These are phyloP conservation scores for Patella depressa DNA, from an alignment of 2,888 invertebrate genomes.

Conservation along the genomic window DNA sequence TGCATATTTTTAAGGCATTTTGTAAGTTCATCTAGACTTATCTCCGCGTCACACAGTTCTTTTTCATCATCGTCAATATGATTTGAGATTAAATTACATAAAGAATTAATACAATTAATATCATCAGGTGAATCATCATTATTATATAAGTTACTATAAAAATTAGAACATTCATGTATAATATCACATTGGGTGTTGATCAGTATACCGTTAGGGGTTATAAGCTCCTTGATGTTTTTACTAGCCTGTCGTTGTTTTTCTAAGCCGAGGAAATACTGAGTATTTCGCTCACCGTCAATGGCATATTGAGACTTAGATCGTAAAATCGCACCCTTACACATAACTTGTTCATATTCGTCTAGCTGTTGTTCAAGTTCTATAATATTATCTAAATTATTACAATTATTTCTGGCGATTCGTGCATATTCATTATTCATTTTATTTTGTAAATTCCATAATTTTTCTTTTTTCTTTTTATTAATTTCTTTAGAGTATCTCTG, in stretches of 20 bases:
- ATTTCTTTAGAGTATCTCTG: constrained; percentile 13
- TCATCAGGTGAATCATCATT: constrained; percentile 2
- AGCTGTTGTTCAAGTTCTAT: neutral
- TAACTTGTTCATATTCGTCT: neutral
- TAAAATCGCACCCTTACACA: neutral
- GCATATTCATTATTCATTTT: constrained; percentile 16
- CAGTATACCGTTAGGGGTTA: neutral
- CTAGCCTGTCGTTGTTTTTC: neutral
- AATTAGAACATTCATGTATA: neutral
- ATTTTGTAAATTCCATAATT: constrained; percentile 21
- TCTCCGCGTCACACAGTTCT: constrained; percentile 2
- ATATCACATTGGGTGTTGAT: neutral
- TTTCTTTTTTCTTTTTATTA: constrained; percentile 8
- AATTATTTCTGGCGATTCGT: neutral
- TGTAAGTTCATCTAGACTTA: constrained; percentile 13
- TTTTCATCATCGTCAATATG: neutral
- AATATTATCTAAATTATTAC: neutral
- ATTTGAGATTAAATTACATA: neutral
- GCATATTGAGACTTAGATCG: neutral
- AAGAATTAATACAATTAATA: neutral
- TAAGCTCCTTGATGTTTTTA: neutral
- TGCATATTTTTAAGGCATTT: constrained; percentile 26
- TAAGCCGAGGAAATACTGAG: neutral
- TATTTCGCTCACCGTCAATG: neutral
- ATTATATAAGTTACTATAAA: neutral